Conservation (phyloP, 2,888 invertebrate genomes). For the Bellardia pandia region DNA sequence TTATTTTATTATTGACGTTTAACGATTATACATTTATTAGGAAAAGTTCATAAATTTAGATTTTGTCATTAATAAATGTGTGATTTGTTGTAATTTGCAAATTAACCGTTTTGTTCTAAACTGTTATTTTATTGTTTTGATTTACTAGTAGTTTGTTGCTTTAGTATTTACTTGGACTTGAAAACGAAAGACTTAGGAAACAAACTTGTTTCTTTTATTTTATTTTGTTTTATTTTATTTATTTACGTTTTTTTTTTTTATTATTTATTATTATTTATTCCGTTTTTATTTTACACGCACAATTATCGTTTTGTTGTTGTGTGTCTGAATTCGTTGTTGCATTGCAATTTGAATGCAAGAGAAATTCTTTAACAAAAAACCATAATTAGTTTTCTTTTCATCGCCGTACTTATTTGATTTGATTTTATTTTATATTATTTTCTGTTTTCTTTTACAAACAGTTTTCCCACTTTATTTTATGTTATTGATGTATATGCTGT, state of each 20-base stretch:
- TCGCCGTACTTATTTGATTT: slow-evolving; percentile 26
- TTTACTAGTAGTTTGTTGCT: slow-evolving; percentile 4
- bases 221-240: slow-evolving; percentile 21
- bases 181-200: slow-evolving; percentile 74
- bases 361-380: slow-evolving; percentile 68
- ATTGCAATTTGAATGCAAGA: slow-evolving; percentile 68
- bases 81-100: slow-evolving; percentile 22
- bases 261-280: slow-evolving; percentile 35
- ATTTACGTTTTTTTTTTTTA: slow-evolving; percentile 9
- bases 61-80: slow-evolving; percentile 29
- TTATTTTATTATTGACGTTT: neutral
- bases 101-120: slow-evolving; percentile 53
- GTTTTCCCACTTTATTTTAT: slow-evolving; percentile 43
- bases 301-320: slow-evolving; percentile 63
- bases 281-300: slow-evolving; percentile 63
- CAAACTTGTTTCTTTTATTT: slow-evolving; percentile 73
- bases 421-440: slow-evolving; percentile 14
- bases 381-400: slow-evolving; percentile 67
- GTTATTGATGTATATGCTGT: neutral
- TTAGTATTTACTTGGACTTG: slow-evolving; percentile 24
- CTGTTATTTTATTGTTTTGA: slow-evolving; percentile 30
- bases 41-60: slow-evolving; percentile 1
- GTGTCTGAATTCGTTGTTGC: slow-evolving; percentile 61
- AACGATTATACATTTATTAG: neutral
- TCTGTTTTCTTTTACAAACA: slow-evolving; percentile 11